phyloP scores from a whole-genome alignment of 2,888 invertebrate genomes.

The Disparrhopalites patrizii region DNA sequence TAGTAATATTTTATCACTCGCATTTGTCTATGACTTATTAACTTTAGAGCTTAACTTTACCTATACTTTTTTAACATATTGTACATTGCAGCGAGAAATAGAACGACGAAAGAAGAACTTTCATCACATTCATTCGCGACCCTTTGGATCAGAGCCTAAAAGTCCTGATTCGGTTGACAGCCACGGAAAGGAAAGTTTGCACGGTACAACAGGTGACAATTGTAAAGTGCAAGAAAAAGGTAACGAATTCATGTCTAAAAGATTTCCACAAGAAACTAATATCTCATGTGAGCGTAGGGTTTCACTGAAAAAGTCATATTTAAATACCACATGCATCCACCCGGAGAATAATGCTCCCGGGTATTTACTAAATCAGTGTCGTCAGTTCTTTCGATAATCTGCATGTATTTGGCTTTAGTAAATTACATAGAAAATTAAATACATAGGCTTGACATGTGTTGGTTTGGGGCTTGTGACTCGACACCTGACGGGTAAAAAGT shows the following conservation, averaged over 20 bases:
- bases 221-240: constrained; percentile 21
- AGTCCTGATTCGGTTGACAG: neutral
- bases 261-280: neutral
- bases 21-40: neutral
- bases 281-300: too few species aligned
- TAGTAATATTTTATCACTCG: constrained; percentile 34
- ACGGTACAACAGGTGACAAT: constrained; percentile 19
- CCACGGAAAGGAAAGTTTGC: neutral
- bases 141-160: neutral
- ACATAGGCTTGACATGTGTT: too few species aligned
- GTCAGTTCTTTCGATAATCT: too few species aligned
- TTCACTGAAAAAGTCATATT: too few species aligned
- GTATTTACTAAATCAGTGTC: too few species aligned
- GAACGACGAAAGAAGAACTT: constrained; percentile 3
- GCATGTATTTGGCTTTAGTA: too few species aligned
- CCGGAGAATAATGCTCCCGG: too few species aligned
- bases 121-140: neutral
- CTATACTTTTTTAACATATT: neutral
- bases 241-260: neutral
- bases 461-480: too few species aligned
- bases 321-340: too few species aligned
- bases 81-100: neutral
- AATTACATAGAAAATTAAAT: too few species aligned
- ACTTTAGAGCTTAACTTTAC: neutral
- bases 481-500: too few species aligned